phyloP scores from a whole-genome alignment of 2,888 invertebrate genomes.

The Luperina testacea region DNA sequence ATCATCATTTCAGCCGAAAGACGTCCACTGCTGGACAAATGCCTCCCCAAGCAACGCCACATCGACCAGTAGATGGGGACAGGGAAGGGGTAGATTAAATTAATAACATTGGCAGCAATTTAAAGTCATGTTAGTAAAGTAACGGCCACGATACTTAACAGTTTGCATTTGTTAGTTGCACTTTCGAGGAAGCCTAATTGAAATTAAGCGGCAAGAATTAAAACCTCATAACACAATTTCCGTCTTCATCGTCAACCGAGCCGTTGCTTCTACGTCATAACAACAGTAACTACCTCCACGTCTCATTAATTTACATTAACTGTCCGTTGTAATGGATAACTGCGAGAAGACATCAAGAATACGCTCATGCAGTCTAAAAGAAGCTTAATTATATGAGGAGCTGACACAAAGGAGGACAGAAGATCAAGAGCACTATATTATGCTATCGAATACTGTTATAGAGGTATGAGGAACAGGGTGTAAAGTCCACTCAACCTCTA shows the following conservation, averaged over 20 bases:
- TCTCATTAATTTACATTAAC: slow-evolving; percentile 64
- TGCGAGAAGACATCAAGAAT: slow-evolving; percentile 43
- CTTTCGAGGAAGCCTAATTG: background rate
- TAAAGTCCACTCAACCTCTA: too few species aligned
- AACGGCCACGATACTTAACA: background rate
- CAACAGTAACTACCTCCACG: slow-evolving; percentile 42
- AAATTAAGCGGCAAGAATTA: background rate
- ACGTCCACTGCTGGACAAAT: background rate
- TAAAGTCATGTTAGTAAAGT: background rate
- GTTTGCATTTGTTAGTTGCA: background rate
- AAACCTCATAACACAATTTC: background rate
- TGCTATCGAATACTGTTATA: too few species aligned
- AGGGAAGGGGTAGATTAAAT: background rate
- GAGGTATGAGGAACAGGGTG: too few species aligned
- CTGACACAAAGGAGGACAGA: slow-evolving; percentile 9
- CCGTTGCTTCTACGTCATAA: slow-evolving; percentile 36
- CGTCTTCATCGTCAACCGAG: background rate
- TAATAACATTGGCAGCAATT: background rate
- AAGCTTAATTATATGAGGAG: slow-evolving; percentile 42
- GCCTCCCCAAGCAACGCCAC: background rate
- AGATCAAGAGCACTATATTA: background rate
- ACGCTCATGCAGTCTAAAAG: slow-evolving; percentile 29
- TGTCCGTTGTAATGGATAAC: slow-evolving; percentile 58
- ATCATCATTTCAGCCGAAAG: background rate
- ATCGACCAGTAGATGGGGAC: background rate